These are phyloP conservation scores for Drosophila malerkotliana DNA, from an alignment of 1,140 invertebrate species.

Conservation along the genomic window DNA sequence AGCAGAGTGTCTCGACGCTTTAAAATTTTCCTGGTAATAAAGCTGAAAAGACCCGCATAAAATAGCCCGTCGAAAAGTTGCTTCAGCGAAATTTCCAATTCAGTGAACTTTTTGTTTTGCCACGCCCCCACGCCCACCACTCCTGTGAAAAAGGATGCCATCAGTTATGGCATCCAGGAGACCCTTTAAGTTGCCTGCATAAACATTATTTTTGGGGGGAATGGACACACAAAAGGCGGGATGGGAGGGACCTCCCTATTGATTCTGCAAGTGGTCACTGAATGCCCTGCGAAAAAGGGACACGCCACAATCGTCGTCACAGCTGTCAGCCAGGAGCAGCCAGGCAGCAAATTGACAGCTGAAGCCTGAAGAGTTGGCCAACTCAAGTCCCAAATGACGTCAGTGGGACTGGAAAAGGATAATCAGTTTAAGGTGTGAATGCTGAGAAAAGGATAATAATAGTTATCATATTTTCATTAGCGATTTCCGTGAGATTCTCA, in stretches of 20 bases:
- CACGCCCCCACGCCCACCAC: constrained; percentile 7
- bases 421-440: neutral
- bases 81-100: constrained; percentile 78
- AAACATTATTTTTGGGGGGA: constrained; percentile 56
- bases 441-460: constrained; percentile 7
- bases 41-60: constrained; percentile 37
- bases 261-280: constrained; percentile 37
- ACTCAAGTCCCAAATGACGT: constrained; percentile 44
- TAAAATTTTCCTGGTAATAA: constrained; percentile 26
- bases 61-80: constrained; percentile 34
- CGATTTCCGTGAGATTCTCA: neutral
- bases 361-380: constrained; percentile 24
- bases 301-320: constrained; percentile 47
- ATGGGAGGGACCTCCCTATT: neutral
- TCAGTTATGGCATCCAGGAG: neutral
- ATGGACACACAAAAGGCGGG: constrained; percentile 40
- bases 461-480: constrained; percentile 3
- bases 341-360: constrained; percentile 38
- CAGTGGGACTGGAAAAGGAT: constrained; percentile 24
- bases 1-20: constrained; percentile 11
- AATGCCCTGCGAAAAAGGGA: constrained; percentile 43
- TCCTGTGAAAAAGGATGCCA: no score
- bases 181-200: constrained; percentile 45
- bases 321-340: constrained; percentile 46
- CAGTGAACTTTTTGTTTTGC: constrained; percentile 77